Evolutionary conservation across 2,113 vertebrate species (phyloP), one percentile per base, ranked within the genome.

Genomic region (Protobothrops mucrosquamatus): DNA sequence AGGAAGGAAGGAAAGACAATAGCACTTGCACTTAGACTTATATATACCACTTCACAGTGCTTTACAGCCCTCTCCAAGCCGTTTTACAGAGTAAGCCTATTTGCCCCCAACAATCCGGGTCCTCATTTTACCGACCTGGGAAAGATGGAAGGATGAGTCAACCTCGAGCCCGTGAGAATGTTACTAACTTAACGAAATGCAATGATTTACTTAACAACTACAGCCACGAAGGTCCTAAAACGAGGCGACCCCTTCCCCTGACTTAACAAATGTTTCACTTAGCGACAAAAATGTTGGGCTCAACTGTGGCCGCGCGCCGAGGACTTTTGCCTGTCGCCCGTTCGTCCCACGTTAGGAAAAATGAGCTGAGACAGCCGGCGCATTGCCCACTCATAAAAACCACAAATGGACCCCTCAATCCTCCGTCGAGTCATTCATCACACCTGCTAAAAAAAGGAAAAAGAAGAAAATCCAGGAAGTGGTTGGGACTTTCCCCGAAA

Each of bases 341-440:
- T 95, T 88, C 95, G 90, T 92, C 94, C 92, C 89, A n/a, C 89
- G 92, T 92, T 91, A 94, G 6, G 89, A 24, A 93, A 23, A 29
- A 90, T 92, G 94, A 95, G 85, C 74, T 56, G 57, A 93, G 95
- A 57, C 89, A 51, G 12, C 92, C 95, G 94, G 85, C 20, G 2
- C 85, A n/a, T 94, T 94, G 85, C 88, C 34, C 54, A 61, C 92
- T 94, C 87, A 87, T 94, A 95, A 96, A 96, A 96, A 96, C 95
- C 90, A 96, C 74, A 95, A 57, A 95, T 74, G 85, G 6, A 39
- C 15, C 93, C 81, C 94, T 97, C 89, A 97, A 97, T 97, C 96
- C 97, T 97, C 96, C 94, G 94, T 97, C 89, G 48, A 91, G 91
- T 96, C 95, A 95, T 97, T 97, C 95, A 97, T 97, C 97, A 96